A percentile compares a stretch with the other conserved stretches of the same genome.
These are phyloP conservation scores for Cathartes aura DNA, from an alignment of 2,113 vertebrate genomes.

Conservation along the genomic window DNA sequence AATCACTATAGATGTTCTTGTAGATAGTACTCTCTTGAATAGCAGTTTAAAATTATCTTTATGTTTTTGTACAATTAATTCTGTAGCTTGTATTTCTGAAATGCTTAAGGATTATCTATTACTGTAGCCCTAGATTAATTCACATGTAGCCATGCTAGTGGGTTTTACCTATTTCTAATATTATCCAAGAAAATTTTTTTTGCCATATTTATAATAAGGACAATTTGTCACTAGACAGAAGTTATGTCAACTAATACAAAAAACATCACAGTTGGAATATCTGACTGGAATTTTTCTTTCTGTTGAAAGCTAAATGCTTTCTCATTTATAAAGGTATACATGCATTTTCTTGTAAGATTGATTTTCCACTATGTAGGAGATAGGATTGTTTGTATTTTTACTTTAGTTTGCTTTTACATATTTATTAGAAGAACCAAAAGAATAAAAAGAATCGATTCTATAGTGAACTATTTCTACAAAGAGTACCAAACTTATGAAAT, in stretches of 20 bases:
- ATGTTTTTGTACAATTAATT: background rate
- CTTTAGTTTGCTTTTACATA: background rate
- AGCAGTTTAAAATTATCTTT: background rate
- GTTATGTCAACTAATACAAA: background rate
- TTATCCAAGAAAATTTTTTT: background rate
- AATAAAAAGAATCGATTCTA: background rate
- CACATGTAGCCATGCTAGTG: background rate
- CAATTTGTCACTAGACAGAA: background rate
- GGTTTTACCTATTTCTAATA: background rate
- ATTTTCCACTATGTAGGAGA: background rate
- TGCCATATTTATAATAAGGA: background rate
- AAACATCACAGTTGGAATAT: background rate
- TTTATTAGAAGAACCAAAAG: background rate
- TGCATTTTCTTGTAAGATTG: background rate
- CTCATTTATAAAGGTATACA: background rate
- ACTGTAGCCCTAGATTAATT: background rate
- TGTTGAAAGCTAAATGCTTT: background rate
- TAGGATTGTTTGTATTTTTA: background rate
- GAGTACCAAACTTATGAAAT: background rate
- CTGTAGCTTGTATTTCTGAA: background rate
- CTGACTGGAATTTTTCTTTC: background rate
- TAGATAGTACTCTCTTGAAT: background rate
- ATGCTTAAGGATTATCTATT: background rate
- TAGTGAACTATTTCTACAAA: background rate
- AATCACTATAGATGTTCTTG: background rate